Base-by-base conservation (phyloP, 2,888 invertebrate species). In the Drosophila sordidula region DNA sequence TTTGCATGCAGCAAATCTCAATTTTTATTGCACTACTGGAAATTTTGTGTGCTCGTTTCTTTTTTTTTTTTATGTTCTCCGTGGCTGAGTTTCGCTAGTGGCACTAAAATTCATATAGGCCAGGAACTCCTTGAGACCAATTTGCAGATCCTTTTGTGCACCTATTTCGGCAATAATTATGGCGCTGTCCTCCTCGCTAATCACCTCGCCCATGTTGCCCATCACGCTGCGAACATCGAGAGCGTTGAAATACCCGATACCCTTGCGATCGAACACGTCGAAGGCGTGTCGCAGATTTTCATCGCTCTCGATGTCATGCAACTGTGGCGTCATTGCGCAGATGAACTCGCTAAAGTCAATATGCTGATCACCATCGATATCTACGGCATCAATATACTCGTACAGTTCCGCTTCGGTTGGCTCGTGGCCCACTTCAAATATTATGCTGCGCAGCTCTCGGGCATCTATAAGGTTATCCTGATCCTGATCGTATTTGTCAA, bases 321-420 rank as follows among this genome's bases (percentile, higher is more conserved):
- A 98, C 94, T 98, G 99, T 90, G 98, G 95, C 88, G 98, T 98
- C 98, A 99, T 98, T 98, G 98, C 98, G 90, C 98, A 98, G 87
- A 99, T 95, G 94, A 99, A 99, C 93, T 98, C 98, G 83, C 98
- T 97, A 93, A 99, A 98, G 94, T 98, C 98, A 93, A 99, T 98
- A 91, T 97, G 97, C 90, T 98, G 98, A 93, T 89, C 77, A 75
- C 88, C 88, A 77, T 90, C 87, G 47, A 81, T 81, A 93, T 98
- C 98, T 89, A 98, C 98, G 94, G 98, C 98, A 93, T 98, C 98
- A 94, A 99, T 98, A 98, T 99, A 98, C 93, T 99, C 99, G 93
- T 98, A 98, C 79, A 99, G 95, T 93, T 99, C 99, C 61, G 98
- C 98, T 94, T 99, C 99, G 92, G 99, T 99, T 92, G 98, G 98